Conservation (phyloP, 2,888 invertebrate species). For the Conomelus anceps region DNA sequence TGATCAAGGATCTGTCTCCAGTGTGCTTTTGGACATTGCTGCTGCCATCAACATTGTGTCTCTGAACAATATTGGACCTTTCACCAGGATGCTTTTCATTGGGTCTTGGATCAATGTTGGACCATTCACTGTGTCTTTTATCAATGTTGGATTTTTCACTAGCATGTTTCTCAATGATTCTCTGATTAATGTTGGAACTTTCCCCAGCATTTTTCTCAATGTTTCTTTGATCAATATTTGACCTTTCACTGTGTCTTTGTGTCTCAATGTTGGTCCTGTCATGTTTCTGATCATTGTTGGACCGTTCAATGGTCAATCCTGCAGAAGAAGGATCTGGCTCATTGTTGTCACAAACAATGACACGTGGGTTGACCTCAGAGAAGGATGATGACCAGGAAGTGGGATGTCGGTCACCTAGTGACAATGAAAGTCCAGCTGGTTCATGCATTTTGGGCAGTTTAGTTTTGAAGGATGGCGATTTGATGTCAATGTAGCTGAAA, state of each 20-base stretch:
- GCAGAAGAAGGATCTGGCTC: no score
- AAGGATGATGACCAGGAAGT: conserved; percentile 15
- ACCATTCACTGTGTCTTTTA: conserved; percentile 21
- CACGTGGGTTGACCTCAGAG: conserved; percentile 9
- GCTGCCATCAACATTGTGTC: not conserved
- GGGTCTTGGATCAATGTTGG: not conserved
- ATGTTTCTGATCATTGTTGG: not conserved
- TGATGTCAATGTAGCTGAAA: conserved; percentile 32
- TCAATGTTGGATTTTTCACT: conserved; percentile 19
- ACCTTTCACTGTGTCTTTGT: no score
- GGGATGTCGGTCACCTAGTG: conserved; percentile 30
- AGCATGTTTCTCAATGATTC: no score
- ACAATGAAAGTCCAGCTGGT: conserved; percentile 1
- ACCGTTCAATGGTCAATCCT: no score
- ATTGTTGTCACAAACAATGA: conserved; percentile 29
- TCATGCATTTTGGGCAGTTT: conserved; percentile 29
- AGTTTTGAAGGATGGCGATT: conserved; percentile 35
- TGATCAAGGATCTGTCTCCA: not conserved
- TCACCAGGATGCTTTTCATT: not conserved
- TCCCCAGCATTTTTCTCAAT: no score
- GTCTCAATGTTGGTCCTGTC: no score
- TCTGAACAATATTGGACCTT: not conserved
- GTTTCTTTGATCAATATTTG: no score
- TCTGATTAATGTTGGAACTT: not conserved
- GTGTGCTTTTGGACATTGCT: not conserved